Evolutionary conservation across 2,113 vertebrate species (phyloP).

Genomic region (Chaetodon trifascialis): DNA sequence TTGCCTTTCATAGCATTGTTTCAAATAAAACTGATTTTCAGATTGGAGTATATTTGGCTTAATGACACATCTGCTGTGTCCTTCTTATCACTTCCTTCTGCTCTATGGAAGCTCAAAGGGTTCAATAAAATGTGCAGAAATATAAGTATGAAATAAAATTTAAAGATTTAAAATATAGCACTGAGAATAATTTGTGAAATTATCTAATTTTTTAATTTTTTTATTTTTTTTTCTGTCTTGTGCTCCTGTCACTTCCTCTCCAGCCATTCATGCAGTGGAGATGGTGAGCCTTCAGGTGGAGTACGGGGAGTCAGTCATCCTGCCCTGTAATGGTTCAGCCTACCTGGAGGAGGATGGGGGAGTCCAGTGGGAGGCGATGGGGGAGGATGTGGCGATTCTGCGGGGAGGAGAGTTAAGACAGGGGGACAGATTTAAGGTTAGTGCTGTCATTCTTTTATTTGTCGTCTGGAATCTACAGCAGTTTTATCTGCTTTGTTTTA

Average conservation of each 20-base stretch:
- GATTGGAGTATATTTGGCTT: neutral
- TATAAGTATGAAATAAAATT: no score
- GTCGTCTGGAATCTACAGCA: neutral
- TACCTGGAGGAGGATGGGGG: neutral
- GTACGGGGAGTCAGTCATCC: neutral
- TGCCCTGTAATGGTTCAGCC: conserved; percentile 48
- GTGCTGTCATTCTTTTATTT: neutral
- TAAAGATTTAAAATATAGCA: no score
- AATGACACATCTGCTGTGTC: neutral
- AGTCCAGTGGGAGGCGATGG: conserved; percentile 54
- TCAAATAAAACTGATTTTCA: neutral
- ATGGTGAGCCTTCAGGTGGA: neutral
- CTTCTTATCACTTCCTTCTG: no score
- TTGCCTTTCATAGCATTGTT: neutral
- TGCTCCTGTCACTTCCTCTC: neutral
- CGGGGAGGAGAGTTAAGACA: neutral
- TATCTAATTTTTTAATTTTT: no score
- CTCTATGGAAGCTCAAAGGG: no score
- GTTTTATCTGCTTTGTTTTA: neutral
- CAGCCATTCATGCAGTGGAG: neutral
- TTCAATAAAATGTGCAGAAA: no score
- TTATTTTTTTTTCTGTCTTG: neutral
- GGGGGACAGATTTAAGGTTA: conserved; percentile 12
- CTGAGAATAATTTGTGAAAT: no score
- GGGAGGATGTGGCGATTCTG: conserved; percentile 38